Base-by-base conservation (phyloP, 2,797 vertebrate species). In the Centropyge bicolor region DNA sequence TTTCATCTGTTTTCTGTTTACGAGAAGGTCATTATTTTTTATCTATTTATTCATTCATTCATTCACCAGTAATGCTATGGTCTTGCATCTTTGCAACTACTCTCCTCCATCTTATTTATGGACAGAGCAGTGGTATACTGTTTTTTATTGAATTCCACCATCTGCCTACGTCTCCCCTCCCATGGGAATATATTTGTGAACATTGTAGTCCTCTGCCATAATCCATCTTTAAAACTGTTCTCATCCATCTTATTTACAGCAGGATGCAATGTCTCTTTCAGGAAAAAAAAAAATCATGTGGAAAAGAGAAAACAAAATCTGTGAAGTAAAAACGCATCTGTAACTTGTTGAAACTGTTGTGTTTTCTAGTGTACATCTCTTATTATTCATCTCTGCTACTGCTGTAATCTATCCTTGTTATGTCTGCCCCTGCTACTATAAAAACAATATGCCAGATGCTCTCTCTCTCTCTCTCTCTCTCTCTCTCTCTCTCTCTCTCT, bases 381-480 rank as follows among this genome's bases (percentile, higher is more conserved):
- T 64, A 74, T 62, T 54, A 70, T 81, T 75, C 22, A 62, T 80
- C 43, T 70, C 24, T 76, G 54, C 36, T 17, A 36, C 31, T 59
- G 48, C 56, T 49, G 40, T 70, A 55, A 75, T 87, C 54, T 54
- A 49, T 85, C 70, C 35, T 62, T 64, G 70, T 87, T 80, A 68
- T 54, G 14, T 56, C 52, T 65, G 74, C 16, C 52, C 13, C 11
- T 54, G 60, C 51, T 36, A 55, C 36, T 48, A 27, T 64, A 49
- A 52, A 24, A 72, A 60, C 59, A 81, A 43, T 38, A 72, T 57
- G 31, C 51, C 56, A 70, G 45, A 82, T 67, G 74, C 52, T 79
- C 49, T 62, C 48, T 66, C 13, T 27, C 14, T 51, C 3, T 49
- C 19, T 45, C 9, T 24, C 9, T 13, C 12, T 51, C n/a, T 22